Conservation (phyloP, 2,113 vertebrate genomes). For the Oryzias javanicus region DNA sequence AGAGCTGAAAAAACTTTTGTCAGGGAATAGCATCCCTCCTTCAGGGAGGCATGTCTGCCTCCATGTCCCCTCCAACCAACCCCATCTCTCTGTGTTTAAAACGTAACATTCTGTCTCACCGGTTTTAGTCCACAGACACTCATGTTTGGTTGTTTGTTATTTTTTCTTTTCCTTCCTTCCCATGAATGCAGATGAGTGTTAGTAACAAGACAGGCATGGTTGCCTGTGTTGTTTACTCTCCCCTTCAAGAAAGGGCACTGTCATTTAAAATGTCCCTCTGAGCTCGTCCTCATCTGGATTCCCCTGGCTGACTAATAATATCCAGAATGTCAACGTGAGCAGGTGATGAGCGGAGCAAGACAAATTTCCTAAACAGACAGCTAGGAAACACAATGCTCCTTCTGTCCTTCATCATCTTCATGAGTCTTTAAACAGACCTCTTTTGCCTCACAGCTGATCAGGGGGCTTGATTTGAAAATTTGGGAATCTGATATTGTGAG, state of each 20-base stretch:
- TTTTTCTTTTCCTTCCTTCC: background rate
- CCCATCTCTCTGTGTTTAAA: constrained; percentile 8
- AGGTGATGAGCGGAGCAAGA: constrained; percentile 9
- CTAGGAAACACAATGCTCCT: constrained; percentile 15
- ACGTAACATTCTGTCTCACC: constrained; percentile 32
- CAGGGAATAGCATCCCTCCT: constrained; percentile 49
- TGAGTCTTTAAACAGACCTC: too few relatives aligned
- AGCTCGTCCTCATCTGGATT: constrained; percentile 51
- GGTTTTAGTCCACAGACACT: constrained; percentile 16
- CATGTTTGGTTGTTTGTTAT: background rate
- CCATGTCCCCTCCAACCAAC: constrained; percentile 1
- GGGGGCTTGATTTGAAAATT: too few relatives aligned
- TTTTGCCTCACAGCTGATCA: too few relatives aligned
- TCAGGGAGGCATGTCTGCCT: constrained; percentile 42
- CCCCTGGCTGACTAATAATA: constrained; percentile 44
- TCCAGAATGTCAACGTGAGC: constrained; percentile 42
- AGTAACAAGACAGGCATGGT: constrained; percentile 34
- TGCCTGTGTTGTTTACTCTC: constrained; percentile 38
- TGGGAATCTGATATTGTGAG: too few relatives aligned
- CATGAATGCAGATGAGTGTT: constrained; percentile 39
- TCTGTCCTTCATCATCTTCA: background rate
- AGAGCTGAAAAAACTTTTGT: constrained; percentile 51
- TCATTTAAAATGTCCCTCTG: constrained; percentile 57
- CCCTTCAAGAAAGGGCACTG: constrained; percentile 47
- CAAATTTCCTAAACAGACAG: constrained; percentile 33